Percentiles rank a stretch among this genome's conserved stretches.
Evolutionary conservation across 2,797 vertebrate species (phyloP).

Genomic region (Avahi laniger): DNA sequence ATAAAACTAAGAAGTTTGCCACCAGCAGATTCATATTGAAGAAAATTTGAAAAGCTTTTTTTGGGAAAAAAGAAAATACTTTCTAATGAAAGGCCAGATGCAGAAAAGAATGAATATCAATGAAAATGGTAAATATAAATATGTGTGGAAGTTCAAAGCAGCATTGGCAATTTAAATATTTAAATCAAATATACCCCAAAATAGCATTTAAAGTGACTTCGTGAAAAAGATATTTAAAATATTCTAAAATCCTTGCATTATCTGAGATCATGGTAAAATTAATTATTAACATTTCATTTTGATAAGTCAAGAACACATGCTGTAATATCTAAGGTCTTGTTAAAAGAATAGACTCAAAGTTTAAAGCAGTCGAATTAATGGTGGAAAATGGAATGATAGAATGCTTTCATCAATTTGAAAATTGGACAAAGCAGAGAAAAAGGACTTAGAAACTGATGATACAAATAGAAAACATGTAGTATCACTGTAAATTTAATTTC

Average conservation of each 20-base stretch:
- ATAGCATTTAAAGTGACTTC: background rate
- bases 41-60: background rate
- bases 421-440: background rate
- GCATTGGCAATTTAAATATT: background rate
- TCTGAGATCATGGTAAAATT: background rate
- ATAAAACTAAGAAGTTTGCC: background rate
- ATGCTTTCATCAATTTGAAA: background rate
- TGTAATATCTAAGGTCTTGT: background rate
- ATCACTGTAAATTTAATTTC: background rate
- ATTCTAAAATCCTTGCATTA: background rate
- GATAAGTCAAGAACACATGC: background rate
- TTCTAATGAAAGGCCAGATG: background rate
- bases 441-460: background rate
- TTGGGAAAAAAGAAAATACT: background rate
- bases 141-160: background rate
- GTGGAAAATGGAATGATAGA: background rate
- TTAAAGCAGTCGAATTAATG: background rate
- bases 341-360: background rate
- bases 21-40: background rate
- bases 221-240: background rate
- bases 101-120: background rate
- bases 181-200: background rate
- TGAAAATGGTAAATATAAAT: background rate
- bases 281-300: background rate
- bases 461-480: background rate